phyloP scores from a whole-genome alignment of 2,888 invertebrate genomes.

The Lasioglossum marginatum region DNA sequence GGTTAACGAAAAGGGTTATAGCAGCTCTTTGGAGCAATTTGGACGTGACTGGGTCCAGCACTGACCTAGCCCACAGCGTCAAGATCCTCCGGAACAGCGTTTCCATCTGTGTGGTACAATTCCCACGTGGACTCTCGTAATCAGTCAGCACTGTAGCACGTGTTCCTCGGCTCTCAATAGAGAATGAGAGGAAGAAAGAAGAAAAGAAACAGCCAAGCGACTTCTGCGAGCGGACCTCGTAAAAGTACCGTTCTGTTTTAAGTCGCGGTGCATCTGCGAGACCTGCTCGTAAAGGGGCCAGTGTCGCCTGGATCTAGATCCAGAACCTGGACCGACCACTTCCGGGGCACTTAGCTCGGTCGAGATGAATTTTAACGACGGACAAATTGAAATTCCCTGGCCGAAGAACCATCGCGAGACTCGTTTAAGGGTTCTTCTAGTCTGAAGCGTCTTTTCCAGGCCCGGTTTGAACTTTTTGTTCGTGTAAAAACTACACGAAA shows the following conservation, averaged over 20 bases:
- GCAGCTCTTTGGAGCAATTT: neutral
- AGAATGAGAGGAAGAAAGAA: neutral
- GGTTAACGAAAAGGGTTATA: neutral
- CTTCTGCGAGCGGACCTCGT: slow-evolving; percentile 11
- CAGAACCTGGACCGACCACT: neutral
- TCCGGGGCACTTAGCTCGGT: slow-evolving; percentile 15
- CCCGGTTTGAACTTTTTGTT: neutral
- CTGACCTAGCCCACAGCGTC: slow-evolving; percentile 2
- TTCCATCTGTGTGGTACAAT: neutral
- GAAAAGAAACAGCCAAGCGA: neutral
- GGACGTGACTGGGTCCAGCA: neutral
- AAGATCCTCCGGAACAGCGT: neutral
- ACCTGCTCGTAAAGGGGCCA: slow-evolving; percentile 23
- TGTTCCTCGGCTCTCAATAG: neutral
- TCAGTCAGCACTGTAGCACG: neutral
- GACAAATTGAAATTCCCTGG: slow-evolving; percentile 29
- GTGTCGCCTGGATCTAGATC: slow-evolving; percentile 34
- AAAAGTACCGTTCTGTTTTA: slow-evolving; percentile 41
- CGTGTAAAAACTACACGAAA: neutral
- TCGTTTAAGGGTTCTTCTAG: neutral
- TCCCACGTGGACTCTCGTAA: neutral
- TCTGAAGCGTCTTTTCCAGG: neutral
- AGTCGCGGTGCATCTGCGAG: slow-evolving; percentile 33
- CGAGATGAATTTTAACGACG: slow-evolving; percentile 24
- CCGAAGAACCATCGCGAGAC: neutral